Base-by-base conservation (phyloP, 1,140 invertebrate species). In the Elymnias hypermnestra region DNA sequence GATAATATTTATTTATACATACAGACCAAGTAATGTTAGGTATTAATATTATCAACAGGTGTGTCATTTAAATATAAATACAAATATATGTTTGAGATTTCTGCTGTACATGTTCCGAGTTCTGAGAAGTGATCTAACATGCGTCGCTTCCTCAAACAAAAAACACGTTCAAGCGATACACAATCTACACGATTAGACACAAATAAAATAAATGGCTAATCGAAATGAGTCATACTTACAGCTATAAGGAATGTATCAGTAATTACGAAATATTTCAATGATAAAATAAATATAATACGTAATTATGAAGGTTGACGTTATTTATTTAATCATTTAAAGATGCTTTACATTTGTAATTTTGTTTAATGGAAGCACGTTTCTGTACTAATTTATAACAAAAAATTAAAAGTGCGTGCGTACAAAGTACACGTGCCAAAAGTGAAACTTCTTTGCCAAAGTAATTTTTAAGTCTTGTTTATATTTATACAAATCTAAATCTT, bases 141-240 rank as follows among this genome's bases (percentile, higher is more conserved):
- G 6, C 38, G 44, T 40, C 38, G 33, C 37, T 58, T 53, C 54
- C 54, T 53, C 50, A 57, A 47, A 49, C 52, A 56, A 23, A 49
- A 57, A 47, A 57, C 49, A 47, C 25, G 50, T 61, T 57, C 53
- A 45, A 9, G 4, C 35, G 48, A 60, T 56, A 49, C 41, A 43
- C 41, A 49, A 51, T 49, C 28, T 48, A 15, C 17, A 39, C 41
- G 45, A 47, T 51, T 36, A 42, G 19, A 48, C 25, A 22, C 25
- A 50, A 31, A 53, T 50, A 49, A 46, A 53, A 49, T 40, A 60
- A 48, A 38, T 29, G 33, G 21, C 22, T 33, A 39, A 55, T 57
- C 33, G 43, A 38, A 37, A 51, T 59, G 47, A 59, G 42, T 59
- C 51, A 57, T 29, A 19, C 18, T 12, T 37, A 5, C 31, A 31